Conservation (phyloP, 1,140 invertebrate genomes). For the Charaxes varanes region DNA sequence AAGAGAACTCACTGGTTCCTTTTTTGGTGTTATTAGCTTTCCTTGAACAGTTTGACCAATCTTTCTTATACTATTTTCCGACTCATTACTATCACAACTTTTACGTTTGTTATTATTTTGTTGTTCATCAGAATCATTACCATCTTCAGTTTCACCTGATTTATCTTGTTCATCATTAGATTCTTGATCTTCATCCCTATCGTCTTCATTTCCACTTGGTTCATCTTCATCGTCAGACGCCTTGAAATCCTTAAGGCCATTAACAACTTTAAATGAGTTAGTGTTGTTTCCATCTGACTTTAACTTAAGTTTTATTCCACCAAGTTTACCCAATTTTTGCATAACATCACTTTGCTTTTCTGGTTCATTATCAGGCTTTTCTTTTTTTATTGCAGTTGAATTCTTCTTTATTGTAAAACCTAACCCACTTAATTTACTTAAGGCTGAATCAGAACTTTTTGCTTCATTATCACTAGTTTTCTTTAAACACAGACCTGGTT, state of each 20-base stretch:
- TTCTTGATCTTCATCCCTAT: slow-evolving; percentile 30
- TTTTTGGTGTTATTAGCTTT: slow-evolving; percentile 29
- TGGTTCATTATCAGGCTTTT: slow-evolving; percentile 34
- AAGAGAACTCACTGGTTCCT: slow-evolving; percentile 22
- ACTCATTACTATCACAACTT: slow-evolving; percentile 37
- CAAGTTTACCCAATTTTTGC: slow-evolving; percentile 53
- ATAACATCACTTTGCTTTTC: slow-evolving; percentile 36
- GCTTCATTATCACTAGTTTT: slow-evolving; percentile 28
- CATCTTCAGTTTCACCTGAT: slow-evolving; percentile 30
- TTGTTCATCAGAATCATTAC: slow-evolving; percentile 43
- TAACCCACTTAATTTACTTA: slow-evolving; percentile 55
- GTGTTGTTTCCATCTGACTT: slow-evolving; percentile 52
- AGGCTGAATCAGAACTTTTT: slow-evolving; percentile 40
- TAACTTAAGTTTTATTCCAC: slow-evolving; percentile 59
- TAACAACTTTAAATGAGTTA: slow-evolving; percentile 59
- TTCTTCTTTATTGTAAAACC: slow-evolving; percentile 64
- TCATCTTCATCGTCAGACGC: slow-evolving; percentile 58
- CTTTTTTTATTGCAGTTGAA: slow-evolving; percentile 47
- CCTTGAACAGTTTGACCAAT: slow-evolving; percentile 28
- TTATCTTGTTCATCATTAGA: slow-evolving; percentile 37
- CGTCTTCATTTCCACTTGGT: slow-evolving; percentile 38
- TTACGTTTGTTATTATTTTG: slow-evolving; percentile 19
- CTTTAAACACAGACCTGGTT: slow-evolving; percentile 48
- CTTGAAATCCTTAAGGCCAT: slow-evolving; percentile 61
- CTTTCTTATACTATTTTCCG: slow-evolving; percentile 23